A percentile compares a stretch with the other conserved stretches of the same genome.
Conservation (phyloP, 2,797 vertebrate genomes). For the Myripristis jacobus region DNA sequence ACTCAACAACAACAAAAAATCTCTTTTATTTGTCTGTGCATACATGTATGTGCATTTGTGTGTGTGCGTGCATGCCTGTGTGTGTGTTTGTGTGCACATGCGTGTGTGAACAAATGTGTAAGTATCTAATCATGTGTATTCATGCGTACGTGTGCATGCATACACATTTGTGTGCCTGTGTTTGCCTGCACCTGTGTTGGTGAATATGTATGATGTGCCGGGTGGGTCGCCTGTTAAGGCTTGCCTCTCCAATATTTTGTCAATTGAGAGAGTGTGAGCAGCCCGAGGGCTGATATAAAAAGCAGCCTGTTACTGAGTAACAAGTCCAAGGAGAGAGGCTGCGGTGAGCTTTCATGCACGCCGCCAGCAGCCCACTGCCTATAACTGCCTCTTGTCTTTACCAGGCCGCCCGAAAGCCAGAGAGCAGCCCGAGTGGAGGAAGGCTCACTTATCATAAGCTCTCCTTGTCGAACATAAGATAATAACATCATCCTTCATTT, state of each 20-base stretch:
- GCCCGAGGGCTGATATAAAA: conserved; percentile 68
- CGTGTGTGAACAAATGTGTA: conserved; percentile 22
- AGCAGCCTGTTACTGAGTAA: conserved; percentile 47
- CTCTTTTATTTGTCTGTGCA: conserved; percentile 10
- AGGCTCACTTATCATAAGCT: conserved; percentile 26
- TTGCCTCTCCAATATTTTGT: conserved; percentile 77
- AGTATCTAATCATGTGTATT: conserved; percentile 27
- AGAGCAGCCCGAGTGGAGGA: conserved; percentile 39
- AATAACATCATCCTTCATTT: conserved; percentile 5
- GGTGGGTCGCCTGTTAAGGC: conserved; percentile 66
- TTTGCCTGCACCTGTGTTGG: conserved; percentile 39
- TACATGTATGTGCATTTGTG: neutral
- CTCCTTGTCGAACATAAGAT: conserved; percentile 28
- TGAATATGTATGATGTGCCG: conserved; percentile 21
- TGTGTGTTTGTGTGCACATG: conserved; percentile 29
- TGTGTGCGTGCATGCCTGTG: neutral
- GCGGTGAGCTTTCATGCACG: conserved; percentile 45
- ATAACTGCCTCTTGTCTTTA: conserved; percentile 58
- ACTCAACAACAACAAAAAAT: conserved; percentile 38
- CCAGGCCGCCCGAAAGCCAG: conserved; percentile 40
- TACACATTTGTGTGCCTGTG: conserved; percentile 31
- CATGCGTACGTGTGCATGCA: conserved; percentile 34
- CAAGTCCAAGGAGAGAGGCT: conserved; percentile 44
- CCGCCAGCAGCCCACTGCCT: conserved; percentile 35
- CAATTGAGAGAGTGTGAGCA: conserved; percentile 58